These are phyloP conservation scores for Listronotus bonariensis DNA, from an alignment of 1,140 invertebrate genomes.

Conservation along the genomic window DNA sequence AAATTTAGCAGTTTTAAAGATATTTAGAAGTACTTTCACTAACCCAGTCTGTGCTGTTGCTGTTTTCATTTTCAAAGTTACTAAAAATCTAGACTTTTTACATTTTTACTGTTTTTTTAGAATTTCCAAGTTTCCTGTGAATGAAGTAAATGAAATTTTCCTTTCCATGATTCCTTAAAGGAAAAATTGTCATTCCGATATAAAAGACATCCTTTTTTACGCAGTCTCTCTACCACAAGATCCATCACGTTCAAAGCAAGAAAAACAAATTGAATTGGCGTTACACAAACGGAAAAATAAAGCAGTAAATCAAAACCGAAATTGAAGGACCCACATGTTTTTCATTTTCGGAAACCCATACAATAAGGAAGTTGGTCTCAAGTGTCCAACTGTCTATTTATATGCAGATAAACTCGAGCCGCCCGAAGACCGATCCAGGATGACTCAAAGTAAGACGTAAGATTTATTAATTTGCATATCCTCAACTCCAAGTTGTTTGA, in stretches of 20 bases:
- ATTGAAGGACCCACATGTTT: constrained; percentile 27
- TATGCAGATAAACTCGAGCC: constrained; percentile 44
- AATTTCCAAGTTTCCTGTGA: no score
- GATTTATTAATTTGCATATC: constrained; percentile 54
- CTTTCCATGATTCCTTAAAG: no score
- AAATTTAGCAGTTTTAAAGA: no score
- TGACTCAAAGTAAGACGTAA: constrained; percentile 49
- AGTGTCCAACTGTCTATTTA: constrained; percentile 45
- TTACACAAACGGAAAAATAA: constrained; percentile 10
- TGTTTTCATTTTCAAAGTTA: no score
- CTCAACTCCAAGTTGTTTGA: constrained; percentile 45
- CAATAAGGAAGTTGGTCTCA: constrained; percentile 37
- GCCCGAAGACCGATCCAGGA: constrained; percentile 41
- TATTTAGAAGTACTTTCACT: no score
- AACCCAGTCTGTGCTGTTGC: no score
- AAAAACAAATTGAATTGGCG: constrained; percentile 32
- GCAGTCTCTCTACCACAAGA: no score
- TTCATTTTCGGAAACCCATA: constrained; percentile 13
- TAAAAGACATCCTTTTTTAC: no score
- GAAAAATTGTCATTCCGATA: no score
- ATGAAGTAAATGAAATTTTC: no score
- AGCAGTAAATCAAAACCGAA: constrained; percentile 21
- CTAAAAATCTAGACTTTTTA: no score
- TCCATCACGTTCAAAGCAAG: constrained; percentile 10
- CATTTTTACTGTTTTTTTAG: no score